These are phyloP conservation scores for Allygus modestus DNA, from an alignment of 2,888 invertebrate species.

Conservation along the genomic window DNA sequence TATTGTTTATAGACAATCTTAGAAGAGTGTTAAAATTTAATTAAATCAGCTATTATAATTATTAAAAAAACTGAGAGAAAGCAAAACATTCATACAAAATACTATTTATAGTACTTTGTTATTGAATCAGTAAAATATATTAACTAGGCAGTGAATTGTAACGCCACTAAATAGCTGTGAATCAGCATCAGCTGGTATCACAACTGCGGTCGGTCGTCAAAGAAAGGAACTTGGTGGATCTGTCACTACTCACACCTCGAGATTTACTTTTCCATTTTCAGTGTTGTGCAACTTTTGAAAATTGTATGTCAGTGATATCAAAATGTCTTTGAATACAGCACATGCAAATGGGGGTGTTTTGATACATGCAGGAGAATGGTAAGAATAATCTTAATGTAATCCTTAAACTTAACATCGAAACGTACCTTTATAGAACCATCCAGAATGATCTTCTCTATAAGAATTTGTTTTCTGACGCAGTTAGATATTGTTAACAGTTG, in stretches of 20 bases:
- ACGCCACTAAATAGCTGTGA: neutral
- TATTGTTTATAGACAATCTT: no score
- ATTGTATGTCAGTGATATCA: slow-evolving; percentile 67
- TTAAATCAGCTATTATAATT: no score
- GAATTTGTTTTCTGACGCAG: no score
- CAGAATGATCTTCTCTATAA: slow-evolving; percentile 39
- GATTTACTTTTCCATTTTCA: neutral
- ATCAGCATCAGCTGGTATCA: neutral
- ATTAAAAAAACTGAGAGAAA: no score
- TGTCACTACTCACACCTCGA: neutral
- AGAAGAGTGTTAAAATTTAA: no score
- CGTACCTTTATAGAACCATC: neutral
- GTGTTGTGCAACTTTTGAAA: slow-evolving; percentile 61
- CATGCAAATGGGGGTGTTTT: slow-evolving; percentile 95
- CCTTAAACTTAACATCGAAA: no score
- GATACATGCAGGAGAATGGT: slow-evolving; percentile 97
- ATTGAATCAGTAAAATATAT: no score
- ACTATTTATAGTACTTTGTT: no score
- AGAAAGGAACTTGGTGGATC: neutral
- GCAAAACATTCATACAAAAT: no score
- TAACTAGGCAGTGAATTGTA: neutral
- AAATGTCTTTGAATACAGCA: slow-evolving; percentile 97
- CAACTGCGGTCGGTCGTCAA: neutral
- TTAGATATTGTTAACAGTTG: no score
- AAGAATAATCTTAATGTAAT: slow-evolving; percentile 75